Evolutionary conservation across 2,797 vertebrate genomes (phyloP), one percentile per base, ranked within the genome.

Genomic region (Aldrovandia affinis): DNA sequence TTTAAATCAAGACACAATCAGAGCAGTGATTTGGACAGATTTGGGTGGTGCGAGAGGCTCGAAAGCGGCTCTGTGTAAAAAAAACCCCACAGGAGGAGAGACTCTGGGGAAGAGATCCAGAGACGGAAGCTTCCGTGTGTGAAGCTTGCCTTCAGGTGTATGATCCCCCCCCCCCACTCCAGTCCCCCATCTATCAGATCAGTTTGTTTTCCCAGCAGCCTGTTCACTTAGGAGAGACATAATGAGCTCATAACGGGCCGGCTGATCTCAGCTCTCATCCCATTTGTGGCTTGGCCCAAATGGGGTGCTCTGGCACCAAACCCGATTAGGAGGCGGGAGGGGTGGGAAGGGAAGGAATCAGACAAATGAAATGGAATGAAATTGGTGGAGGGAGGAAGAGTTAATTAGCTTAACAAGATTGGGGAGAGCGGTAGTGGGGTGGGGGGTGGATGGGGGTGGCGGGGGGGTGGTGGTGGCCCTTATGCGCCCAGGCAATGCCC

Each of bases 401-500:
- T 93, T 94, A 93, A 95, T 95, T 94, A 93, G 91, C 91, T 90
- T 94, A 94, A 94, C 93, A 93, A 89, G 92, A 94, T 92, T 90
- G 85, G 90, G 91, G 90, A 92, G 89, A 91, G 59, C 30, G 33
- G 68, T 86, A 39, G 86, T 65, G 86, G 89, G 86, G 89, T 87
- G 85, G 83, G 55, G 87, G 78, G 61, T 54, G 81, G 86, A 39
- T 85, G 70, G 86, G 88, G 86, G 89, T 87, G 85, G 83, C 55
- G 87, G 78, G 88, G 89, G 25, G 85, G 57, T 55, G 81, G 86
- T 39, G 86, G 80, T 55, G 47, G 36, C 82, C 33, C 50, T 75
- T 87, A 83, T 5, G 73, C 81, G 50, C 50, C 88, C 90, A 87
- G 89, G 87, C 28, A 87, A 89, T 90, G 92, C 92, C 93, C 78